These are phyloP conservation scores for Monarcha castaneiventris DNA, from an alignment of 2,113 vertebrate species.

Conservation along the genomic window DNA sequence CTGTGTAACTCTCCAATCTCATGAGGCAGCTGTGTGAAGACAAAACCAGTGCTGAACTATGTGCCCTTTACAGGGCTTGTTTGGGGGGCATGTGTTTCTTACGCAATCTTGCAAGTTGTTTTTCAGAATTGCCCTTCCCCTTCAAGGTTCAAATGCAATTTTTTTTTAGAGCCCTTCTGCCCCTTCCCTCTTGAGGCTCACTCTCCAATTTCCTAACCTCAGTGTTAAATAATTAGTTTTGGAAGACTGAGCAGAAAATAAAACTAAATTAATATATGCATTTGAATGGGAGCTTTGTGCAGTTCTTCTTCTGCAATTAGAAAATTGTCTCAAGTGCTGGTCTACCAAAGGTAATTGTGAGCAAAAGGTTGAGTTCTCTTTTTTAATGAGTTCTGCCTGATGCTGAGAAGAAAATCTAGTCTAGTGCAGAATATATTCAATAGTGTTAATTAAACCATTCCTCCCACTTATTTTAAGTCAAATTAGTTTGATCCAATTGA, in stretches of 20 bases:
- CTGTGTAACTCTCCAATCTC: not conserved
- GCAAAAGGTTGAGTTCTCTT: constrained; percentile 32
- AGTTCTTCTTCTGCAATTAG: constrained; percentile 50
- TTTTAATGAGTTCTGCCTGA: constrained; percentile 59
- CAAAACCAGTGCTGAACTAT: not conserved
- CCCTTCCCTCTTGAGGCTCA: not conserved
- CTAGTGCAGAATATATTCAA: not conserved
- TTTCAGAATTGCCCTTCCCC: not conserved
- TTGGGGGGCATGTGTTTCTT: not conserved
- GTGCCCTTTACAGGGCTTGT: not conserved
- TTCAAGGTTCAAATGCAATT: not conserved
- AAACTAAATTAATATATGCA: constrained; percentile 51
- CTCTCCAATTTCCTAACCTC: constrained; percentile 9
- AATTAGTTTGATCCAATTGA: constrained; percentile 30
- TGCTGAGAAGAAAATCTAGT: not conserved
- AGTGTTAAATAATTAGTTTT: constrained; percentile 57
- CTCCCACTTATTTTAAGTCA: constrained; percentile 17
- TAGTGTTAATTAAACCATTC: constrained; percentile 25
- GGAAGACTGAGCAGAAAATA: constrained; percentile 57
- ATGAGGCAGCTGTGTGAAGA: not conserved
- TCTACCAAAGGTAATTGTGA: constrained; percentile 54
- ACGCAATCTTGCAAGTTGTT: not conserved
- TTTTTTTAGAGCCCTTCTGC: not conserved
- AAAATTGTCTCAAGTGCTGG: constrained; percentile 45
- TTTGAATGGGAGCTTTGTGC: constrained; percentile 29